A percentile compares a stretch with the other conserved stretches of the same genome.
These are phyloP conservation scores for Vespertilio murinus DNA, from an alignment of 2,797 vertebrate genomes.

Conservation along the genomic window DNA sequence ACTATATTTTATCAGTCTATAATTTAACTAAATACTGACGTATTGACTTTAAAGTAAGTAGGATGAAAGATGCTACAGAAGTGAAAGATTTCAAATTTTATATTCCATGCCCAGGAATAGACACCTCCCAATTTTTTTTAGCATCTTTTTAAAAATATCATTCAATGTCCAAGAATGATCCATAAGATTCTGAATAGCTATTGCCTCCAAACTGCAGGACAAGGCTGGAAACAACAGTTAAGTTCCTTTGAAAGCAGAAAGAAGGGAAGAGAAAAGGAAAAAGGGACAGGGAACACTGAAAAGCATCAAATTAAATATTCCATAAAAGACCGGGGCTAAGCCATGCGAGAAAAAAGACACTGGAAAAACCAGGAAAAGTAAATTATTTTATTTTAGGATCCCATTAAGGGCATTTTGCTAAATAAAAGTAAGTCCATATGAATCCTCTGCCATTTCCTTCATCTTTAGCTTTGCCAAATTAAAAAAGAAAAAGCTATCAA, in stretches of 20 bases:
- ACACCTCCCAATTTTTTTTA: conserved; percentile 50
- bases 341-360: conserved; percentile 72
- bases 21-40: conserved; percentile 55
- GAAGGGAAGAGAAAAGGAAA: conserved; percentile 64
- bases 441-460: conserved; percentile 73
- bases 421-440: conserved; percentile 65
- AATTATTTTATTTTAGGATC: conserved; percentile 59
- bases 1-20: neutral
- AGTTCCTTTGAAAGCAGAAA: conserved; percentile 67
- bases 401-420: conserved; percentile 66
- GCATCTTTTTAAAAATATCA: conserved; percentile 41
- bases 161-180: conserved; percentile 65
- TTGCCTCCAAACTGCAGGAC: conserved; percentile 44
- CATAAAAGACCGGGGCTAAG: conserved; percentile 72
- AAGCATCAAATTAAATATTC: conserved; percentile 77
- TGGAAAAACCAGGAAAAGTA: conserved; percentile 66
- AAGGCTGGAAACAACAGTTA: conserved; percentile 64
- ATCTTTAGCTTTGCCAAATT: conserved; percentile 72
- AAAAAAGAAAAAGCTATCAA: conserved; percentile 55
- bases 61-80: conserved; percentile 57
- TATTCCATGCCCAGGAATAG: conserved; percentile 43
- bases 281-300: conserved; percentile 67
- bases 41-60: conserved; percentile 60
- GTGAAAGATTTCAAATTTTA: conserved; percentile 54
- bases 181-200: conserved; percentile 68